phyloP scores from a whole-genome alignment of 64 coral and sea anemone genomes.

The Montipora sp. region DNA sequence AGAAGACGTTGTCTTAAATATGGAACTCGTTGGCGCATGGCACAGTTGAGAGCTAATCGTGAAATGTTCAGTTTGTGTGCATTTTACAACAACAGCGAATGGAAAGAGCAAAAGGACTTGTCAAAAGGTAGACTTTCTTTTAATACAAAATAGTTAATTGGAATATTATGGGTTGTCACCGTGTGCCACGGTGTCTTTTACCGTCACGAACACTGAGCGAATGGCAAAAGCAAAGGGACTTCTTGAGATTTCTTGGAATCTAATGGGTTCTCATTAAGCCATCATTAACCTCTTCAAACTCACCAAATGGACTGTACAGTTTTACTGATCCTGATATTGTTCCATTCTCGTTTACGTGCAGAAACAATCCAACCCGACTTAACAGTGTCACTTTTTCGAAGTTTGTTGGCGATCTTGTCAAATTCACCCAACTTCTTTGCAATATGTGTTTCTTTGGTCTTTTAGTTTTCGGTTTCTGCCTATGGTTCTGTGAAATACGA shows the following conservation, averaged over 20 bases:
- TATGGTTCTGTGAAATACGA: neutral
- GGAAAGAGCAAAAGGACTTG: no score
- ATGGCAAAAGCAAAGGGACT: no score
- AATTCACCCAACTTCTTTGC: neutral
- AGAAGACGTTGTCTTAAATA: no score
- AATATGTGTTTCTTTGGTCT: neutral
- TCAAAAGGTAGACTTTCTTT: no score
- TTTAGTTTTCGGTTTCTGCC: neutral
- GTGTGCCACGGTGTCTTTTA: no score
- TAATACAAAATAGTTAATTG: no score
- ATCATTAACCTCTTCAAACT: neutral
- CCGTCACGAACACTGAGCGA: no score
- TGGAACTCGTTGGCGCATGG: no score
- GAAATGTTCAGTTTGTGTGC: no score
- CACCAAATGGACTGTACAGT: slow-evolving; percentile 4
- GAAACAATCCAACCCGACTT: slow-evolving; percentile 54
- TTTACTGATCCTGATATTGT: slow-evolving; percentile 54
- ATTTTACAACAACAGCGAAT: no score
- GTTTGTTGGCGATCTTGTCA: slow-evolving; percentile 37
- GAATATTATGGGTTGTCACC: no score
- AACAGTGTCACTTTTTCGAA: slow-evolving; percentile 19
- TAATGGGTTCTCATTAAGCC: neutral
- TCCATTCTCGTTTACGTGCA: slow-evolving; percentile 46
- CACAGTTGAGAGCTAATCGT: no score
- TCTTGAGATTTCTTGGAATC: neutral